phyloP scores from a whole-genome alignment of 2,797 vertebrate species.

The Tolypeutes matacus region DNA sequence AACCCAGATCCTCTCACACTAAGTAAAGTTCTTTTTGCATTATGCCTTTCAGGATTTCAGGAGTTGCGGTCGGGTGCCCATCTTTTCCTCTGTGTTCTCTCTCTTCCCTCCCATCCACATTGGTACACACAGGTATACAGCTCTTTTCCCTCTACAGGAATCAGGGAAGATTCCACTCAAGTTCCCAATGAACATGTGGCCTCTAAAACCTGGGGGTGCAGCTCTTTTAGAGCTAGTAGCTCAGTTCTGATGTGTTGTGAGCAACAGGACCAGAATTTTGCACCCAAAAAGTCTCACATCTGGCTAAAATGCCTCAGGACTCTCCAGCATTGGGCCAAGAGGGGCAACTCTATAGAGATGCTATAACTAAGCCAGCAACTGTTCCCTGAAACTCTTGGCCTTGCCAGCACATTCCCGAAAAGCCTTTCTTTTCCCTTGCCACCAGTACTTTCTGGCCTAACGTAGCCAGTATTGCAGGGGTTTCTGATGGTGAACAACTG shows the following conservation, averaged over 20 bases:
- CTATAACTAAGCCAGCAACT: not conserved
- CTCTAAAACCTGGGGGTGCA: not conserved
- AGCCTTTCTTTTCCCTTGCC: not conserved
- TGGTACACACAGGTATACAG: not conserved
- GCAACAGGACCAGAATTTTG: not conserved
- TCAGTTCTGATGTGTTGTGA: not conserved
- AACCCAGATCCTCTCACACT: not conserved
- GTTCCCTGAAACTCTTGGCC: conserved; percentile 24
- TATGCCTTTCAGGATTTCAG: not conserved
- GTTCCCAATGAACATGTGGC: not conserved
- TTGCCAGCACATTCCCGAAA: conserved; percentile 23
- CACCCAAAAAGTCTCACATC: not conserved
- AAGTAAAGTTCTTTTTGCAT: not conserved
- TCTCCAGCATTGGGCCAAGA: not conserved
- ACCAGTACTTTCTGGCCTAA: not conserved
- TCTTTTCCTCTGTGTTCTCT: not conserved
- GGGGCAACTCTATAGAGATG: not conserved
- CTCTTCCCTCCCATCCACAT: not conserved
- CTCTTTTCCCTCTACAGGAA: not conserved
- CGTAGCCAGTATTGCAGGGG: not conserved
- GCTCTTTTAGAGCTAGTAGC: not conserved
- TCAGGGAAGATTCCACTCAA: not conserved
- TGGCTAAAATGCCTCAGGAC: not conserved
- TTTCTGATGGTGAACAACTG: not conserved
- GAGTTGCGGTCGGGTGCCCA: not conserved